Base-by-base conservation (phyloP, 1,140 invertebrate genomes). In the Matsumurasca onukii region DNA sequence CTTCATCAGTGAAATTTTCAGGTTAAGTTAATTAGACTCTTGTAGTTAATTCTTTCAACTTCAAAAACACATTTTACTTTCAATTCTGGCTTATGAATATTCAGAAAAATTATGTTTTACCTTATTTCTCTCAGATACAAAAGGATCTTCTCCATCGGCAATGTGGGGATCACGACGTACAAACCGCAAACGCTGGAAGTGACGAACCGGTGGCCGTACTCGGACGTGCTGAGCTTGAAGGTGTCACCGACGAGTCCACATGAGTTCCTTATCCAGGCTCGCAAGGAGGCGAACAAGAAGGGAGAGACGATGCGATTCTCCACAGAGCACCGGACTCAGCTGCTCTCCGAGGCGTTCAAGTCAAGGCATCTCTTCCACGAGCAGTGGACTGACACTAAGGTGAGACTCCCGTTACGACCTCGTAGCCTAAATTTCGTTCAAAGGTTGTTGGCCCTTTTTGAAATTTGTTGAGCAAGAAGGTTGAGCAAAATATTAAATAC, bases 121-220 rank as follows among this genome's bases (percentile, higher is more conserved):
- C 5, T 3, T 68, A 61, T 71, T 66, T 72, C 69, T 77, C 80
- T 64, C 73, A 95, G 93, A 78, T 99, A 99, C 80, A 98, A 97
- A 82, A 86, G 98, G 76, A 95, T 99, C 77, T 97, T 99, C 79
- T 97, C 96, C 22, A 91, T 99, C 79, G 97, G 97, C 45, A 94
- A 93, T 31, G 86, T 89, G 79, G 96, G 95, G 31, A 94, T 99
- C 70, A 95, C 97, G 48, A 99, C 98, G 17, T 99, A 99, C 79
- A 98, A 98, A 81, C 97, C 97, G 1, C 89, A 86, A 72, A 92
- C 88, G 71, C 83, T 98, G 76, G 97, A 99, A 79, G 85, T 93
- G n/a, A 99, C 98, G 48, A 99, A 99, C 82, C 91, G 94, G 80
- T 97, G 93, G 93, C 81, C 88, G 29, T 95, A 95, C 77, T 84